phyloP scores from a whole-genome alignment of 2,888 invertebrate genomes.

The Thereva unica region DNA sequence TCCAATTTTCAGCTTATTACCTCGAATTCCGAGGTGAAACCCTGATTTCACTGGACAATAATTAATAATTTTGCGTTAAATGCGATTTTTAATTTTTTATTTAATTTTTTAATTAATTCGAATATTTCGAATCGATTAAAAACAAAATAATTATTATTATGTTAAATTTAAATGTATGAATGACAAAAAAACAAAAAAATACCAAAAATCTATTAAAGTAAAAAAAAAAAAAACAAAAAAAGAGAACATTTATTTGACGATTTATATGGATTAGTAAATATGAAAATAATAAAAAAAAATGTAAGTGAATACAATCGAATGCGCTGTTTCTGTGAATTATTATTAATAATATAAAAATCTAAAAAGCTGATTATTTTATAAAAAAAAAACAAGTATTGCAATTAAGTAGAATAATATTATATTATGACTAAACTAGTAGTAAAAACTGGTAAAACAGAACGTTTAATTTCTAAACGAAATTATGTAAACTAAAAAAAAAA shows the following conservation, averaged over 20 bases:
- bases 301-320: conserved; percentile 36
- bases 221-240: conserved; percentile 21
- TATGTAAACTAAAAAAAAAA: conserved; percentile 5
- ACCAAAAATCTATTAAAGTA: conserved; percentile 13
- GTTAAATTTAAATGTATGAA: conserved; percentile 21
- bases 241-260: conserved; percentile 20
- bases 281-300: conserved; percentile 19
- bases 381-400: conserved; percentile 25
- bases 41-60: no score
- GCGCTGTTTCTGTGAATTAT: conserved; percentile 37
- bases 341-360: conserved; percentile 25
- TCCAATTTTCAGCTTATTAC: no score
- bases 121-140: conserved; percentile 10
- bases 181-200: conserved; percentile 1
- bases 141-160: conserved; percentile 5
- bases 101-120: conserved; percentile 2
- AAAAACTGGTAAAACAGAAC: conserved; percentile 20
- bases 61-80: no score
- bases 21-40: no score
- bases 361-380: conserved; percentile 31
- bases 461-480: background rate
- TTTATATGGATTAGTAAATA: conserved; percentile 31
- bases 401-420: conserved; percentile 28
- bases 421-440: conserved; percentile 18
- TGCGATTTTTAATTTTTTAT: conserved; percentile 13